Evolutionary conservation across 2,797 vertebrate genomes (phyloP), one percentile per base, ranked within the genome.

Genomic region (Clarias laeviceps): DNA sequence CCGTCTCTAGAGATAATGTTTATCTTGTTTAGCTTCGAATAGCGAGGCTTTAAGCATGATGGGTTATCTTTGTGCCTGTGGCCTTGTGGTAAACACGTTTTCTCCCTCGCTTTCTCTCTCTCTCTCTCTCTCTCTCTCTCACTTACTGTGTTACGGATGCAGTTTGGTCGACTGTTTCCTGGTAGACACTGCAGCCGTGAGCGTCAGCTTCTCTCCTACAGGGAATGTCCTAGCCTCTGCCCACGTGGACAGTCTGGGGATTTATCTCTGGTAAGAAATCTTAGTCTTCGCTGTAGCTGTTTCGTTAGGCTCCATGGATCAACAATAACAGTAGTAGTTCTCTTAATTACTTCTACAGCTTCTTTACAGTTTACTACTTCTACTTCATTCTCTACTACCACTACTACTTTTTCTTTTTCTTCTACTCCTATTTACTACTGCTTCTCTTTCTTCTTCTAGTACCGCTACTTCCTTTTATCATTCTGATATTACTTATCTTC

Each of bases 101-200:
- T 66, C 62, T 76, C 69, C 70, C 62, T 22, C 34, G 29, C 74
- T 85, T 82, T 65, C 61, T 80, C 50, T 69, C 24, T 72, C 66
- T 72, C 17, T 64, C 61, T 82, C 68, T 62, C 57, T 15, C 29
- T 50, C 57, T 54, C 29, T 82, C 69, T 68, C 64, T 82, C 17
- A 9, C 85, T 68, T 50, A 84, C 73, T 84, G n/a, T 87, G 72
- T 79, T 65, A 2, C 64, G 12, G 32, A 15, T 82, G 1, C 90
- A 99, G 98, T 89, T 96, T 99, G 20, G 94, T 99, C 18, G 98
- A 99, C 92, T 97, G 97, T 88, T 98, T 99, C 93, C 92, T 98
- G 91, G 93, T 98, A 88, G 94, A 97, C 56, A 94, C 94, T 0
- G 96, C 97, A 57, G 96, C 97, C 4, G 95, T 98, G 72, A 95